Conservation (phyloP, 2,888 invertebrate species). For the Netelia melanura region DNA sequence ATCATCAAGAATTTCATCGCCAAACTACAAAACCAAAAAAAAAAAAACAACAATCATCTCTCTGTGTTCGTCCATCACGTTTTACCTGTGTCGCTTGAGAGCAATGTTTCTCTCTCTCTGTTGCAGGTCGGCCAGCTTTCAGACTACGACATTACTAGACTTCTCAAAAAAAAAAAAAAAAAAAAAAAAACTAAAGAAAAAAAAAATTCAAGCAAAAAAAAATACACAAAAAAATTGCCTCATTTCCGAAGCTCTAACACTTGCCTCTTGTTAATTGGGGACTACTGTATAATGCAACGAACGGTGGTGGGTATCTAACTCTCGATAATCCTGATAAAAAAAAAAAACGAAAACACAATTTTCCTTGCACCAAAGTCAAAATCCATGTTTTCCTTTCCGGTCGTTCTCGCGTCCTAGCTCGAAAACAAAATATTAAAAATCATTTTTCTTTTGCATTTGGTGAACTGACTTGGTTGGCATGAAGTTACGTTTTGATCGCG, state of each 20-base stretch:
- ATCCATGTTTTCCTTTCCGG: slow-evolving; percentile 50
- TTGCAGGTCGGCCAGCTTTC: slow-evolving; percentile 86
- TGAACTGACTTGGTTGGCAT: slow-evolving; percentile 39
- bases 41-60: slow-evolving; percentile 38
- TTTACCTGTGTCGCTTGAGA: slow-evolving; percentile 81
- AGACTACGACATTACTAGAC: slow-evolving; percentile 86
- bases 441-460: neutral
- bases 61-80: slow-evolving; percentile 70
- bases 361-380: slow-evolving; percentile 43
- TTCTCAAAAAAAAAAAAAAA: slow-evolving; percentile 76
- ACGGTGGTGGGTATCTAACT: slow-evolving; percentile 81
- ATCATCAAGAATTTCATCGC: slow-evolving; percentile 51
- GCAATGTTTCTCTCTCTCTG: slow-evolving; percentile 83
- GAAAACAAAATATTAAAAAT: neutral
- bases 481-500: slow-evolving; percentile 48
- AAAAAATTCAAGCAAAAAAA: slow-evolving; percentile 44
- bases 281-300: slow-evolving; percentile 73
- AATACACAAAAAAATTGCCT: slow-evolving; percentile 70
- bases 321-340: slow-evolving; percentile 66
- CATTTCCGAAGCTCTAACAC: slow-evolving; percentile 78
- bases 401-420: neutral
- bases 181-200: slow-evolving; percentile 26
- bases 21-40: slow-evolving; percentile 49
- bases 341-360: slow-evolving; percentile 66
- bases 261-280: slow-evolving; percentile 75